Evolutionary conservation across 1,140 invertebrate species (phyloP), one percentile per base, ranked within the genome.

Genomic region (Drosophila nasuta): DNA sequence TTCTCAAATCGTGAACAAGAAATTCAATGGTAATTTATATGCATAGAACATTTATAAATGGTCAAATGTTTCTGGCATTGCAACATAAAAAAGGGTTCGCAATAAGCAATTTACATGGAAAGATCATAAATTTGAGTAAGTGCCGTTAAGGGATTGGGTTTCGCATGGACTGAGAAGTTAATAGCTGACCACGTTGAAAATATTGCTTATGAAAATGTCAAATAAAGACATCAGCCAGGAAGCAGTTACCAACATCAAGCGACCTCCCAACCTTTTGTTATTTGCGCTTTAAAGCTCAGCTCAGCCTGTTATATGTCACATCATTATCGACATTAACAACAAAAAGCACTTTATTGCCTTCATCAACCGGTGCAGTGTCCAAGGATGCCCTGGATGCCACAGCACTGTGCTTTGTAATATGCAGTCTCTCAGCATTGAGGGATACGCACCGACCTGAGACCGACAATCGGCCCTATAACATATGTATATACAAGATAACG

Each of bases 291-390:
- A 76, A 79, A 75, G 15, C 33, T 20, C 15, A 75, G 15, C 33
- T 20, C 15, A 3, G 8, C 71, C 54, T 63, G 58, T 67, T 62
- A 51, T 60, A 65, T 74, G 83, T 71, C 81, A 77, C 83, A 87
- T 87, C 83, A 87, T 89, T 88, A 89, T 88, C 80, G 85, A 70
- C 85, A 72, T 88, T 80, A 80, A 83, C 83, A 87, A 87, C 80
- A 83, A 69, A 88, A 83, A 80, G 76, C 83, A 79, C 80, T 89
- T 89, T 83, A 87, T 82, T 88, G 83, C 79, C 80, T 62, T 87
- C 82, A 82, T 87, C 83, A 87, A 70, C 62, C 43, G 62, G 54
- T 66, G 77, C 43, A 60, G 77, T 73, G 74, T 64, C 33, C 66
- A 51, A 13, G 38, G 13, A 25, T 25, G 20, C 20, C 11, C 52